Evolutionary conservation across 2,113 vertebrate genomes (phyloP), one percentile per base, ranked within the genome.

Genomic region (Phocoena sinus): DNA sequence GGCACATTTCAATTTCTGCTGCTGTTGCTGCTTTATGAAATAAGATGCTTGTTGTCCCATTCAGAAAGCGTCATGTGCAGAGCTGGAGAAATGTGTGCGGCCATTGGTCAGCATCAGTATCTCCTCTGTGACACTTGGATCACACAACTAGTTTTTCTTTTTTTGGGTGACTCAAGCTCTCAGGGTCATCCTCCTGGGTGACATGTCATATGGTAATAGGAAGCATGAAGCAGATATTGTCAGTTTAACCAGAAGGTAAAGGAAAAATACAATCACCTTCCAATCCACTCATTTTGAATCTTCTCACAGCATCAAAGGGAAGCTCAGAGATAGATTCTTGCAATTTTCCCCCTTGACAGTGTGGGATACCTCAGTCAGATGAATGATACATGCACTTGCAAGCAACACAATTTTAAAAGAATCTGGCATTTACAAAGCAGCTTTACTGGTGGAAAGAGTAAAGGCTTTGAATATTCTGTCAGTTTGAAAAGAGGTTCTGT

Each of bases 401-500:
- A 95, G 80, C 80, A 23, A 53, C 13, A 91, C 14, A 91, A 79
- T 96, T 98, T 95, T 94, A 92, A 96, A 97, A 95, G 92, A 95
- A 94, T 70, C 85, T 97, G 96, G 90, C 93, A 97, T 98, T 97
- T 98, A 97, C 89, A 98, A 97, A 97, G 96, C 38, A 97, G 44
- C 93, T 97, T 96, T 96, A 89, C 93, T 92, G 9, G 68, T 93
- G 70, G 93, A 79, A 95, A 97, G n/a, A 96, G 60, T 4, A 97
- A 76, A 80, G 62, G 3, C 96, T 95, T 98, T 95, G 95, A 97
- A 96, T 85, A 10, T 92, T 96, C 89, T 93, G 25, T 94, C 31
- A 92, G 44, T 94, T 94, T 96, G 31, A 41, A 97, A 95, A 94
- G 60, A 79, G 41, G 36, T 90, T 97, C 82, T 86, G 84, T 65